A percentile compares a stretch with the other conserved stretches of the same genome.
Evolutionary conservation across 2,888 invertebrate species (phyloP).

Genomic region (Mythimna impura): DNA sequence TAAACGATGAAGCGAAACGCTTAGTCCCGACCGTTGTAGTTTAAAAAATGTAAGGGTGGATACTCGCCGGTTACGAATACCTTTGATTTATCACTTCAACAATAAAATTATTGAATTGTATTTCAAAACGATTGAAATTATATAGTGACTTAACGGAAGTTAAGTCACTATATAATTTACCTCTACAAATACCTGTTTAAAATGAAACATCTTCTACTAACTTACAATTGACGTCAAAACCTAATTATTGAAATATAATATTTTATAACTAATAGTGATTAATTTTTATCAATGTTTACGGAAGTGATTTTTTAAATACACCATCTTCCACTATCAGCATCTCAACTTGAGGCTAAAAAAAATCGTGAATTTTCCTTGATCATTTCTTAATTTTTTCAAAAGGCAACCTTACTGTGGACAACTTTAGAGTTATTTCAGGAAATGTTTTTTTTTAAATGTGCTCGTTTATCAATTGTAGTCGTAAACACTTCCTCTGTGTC

Average conservation of each 20-base stretch:
- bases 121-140: too few species aligned
- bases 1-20: too few species aligned
- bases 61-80: too few species aligned
- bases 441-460: constrained; percentile 14
- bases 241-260: not conserved
- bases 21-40: too few species aligned
- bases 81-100: too few species aligned
- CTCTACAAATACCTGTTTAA: not conserved
- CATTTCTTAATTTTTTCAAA: constrained; percentile 6
- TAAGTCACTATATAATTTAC: too few species aligned
- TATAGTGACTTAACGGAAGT: too few species aligned
- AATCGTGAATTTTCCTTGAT: not conserved
- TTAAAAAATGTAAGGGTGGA: too few species aligned
- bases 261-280: constrained; percentile 1
- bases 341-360: not conserved
- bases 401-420: constrained; percentile 3
- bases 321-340: not conserved
- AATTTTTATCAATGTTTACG: constrained; percentile 16
- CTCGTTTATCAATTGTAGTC: constrained; percentile 24
- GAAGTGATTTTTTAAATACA: constrained; percentile 7
- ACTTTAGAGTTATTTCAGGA: constrained; percentile 40
- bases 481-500: constrained; percentile 37
- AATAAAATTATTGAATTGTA: too few species aligned
- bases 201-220: not conserved
- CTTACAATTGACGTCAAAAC: constrained; percentile 28